A percentile compares a stretch with the other conserved stretches of the same genome.
Evolutionary conservation across 2,113 vertebrate species (phyloP).

Genomic region (Ptilonorhynchus violaceus): DNA sequence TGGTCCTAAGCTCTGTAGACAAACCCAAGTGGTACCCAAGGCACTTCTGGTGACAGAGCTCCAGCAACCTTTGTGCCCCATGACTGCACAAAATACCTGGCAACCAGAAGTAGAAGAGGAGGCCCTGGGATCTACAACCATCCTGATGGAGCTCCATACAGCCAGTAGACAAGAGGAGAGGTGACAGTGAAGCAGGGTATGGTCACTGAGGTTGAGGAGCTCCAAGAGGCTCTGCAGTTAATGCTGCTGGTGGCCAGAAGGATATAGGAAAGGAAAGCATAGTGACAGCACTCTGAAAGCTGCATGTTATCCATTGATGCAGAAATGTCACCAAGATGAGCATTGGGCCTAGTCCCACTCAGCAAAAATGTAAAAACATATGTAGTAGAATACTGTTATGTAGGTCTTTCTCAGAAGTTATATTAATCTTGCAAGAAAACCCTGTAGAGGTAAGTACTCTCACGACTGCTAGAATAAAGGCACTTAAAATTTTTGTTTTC

Average conservation of each 20-base stretch:
- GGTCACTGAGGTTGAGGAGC: not conserved
- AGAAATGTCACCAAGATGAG: not conserved
- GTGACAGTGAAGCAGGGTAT: not conserved
- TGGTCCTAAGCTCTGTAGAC: not conserved
- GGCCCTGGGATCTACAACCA: not conserved
- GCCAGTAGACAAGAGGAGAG: not conserved
- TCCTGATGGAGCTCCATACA: not conserved
- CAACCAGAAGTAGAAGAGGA: not conserved
- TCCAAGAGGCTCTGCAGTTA: not conserved
- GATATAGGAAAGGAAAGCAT: not conserved
- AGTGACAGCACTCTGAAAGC: not conserved
- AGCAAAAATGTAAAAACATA: not conserved
- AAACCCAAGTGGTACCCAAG: rapidly evolving
- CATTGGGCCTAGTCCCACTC: not conserved
- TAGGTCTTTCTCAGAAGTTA: not conserved
- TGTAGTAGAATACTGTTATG: not conserved
- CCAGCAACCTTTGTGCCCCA: not conserved
- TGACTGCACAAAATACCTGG: not conserved
- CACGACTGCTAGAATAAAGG: not conserved
- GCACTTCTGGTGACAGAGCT: not conserved
- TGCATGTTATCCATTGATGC: not conserved
- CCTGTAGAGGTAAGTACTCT: not conserved
- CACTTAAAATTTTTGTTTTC: not conserved
- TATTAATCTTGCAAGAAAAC: not conserved
- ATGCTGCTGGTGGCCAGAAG: not conserved